Evolutionary conservation across 2,797 vertebrate species (phyloP), one percentile per base, ranked within the genome.

Genomic region (Pseudomugil tenellus): DNA sequence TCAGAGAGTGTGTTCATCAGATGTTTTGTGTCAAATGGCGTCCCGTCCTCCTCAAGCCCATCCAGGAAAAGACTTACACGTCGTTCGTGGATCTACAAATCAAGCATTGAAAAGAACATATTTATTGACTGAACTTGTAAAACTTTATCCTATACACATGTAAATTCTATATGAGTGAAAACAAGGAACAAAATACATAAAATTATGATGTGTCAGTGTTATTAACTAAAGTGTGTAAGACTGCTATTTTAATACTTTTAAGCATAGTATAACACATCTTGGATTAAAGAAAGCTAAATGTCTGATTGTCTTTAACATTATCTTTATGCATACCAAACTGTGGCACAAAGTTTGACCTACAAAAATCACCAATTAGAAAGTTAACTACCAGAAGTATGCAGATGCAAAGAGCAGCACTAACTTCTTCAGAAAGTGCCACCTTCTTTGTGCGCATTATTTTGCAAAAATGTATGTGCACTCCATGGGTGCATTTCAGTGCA

Each of bases 21-120:
- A 70, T 85, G 89, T 74, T 90, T 94, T 52, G 95, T 89, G 84
- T 96, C 94, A 84, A 97, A 97, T 39, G 96, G 92, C 34, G 92
- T 95, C 37, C 88, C 89, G 67, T 96, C 95, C 46, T 96, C 94
- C 88, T 99, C 96, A 57, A 96, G 91, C 3, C 96, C 97, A 78
- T 98, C 91, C 84, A 98, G 79, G 77, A 98, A 98, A 63, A 98
- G 94, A 89, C 93, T 96, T 79, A 91, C 88, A 76, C 85, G 94
- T 76, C 86, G 94, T 56, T 92, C 91, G 66, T 97, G 92, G 2
- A 97, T 94, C 97, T 99, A 80, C 3, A 88, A 85, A 78, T 78
- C 53, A 77, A 83, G 73, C 10, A 81, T 51, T 17, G 13, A 64
- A n/a, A 79, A 21, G 51, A 11, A 51, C 12, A 48, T 67, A 16